Conservation (phyloP, 2,113 vertebrate species). For the Anser cygnoides region DNA sequence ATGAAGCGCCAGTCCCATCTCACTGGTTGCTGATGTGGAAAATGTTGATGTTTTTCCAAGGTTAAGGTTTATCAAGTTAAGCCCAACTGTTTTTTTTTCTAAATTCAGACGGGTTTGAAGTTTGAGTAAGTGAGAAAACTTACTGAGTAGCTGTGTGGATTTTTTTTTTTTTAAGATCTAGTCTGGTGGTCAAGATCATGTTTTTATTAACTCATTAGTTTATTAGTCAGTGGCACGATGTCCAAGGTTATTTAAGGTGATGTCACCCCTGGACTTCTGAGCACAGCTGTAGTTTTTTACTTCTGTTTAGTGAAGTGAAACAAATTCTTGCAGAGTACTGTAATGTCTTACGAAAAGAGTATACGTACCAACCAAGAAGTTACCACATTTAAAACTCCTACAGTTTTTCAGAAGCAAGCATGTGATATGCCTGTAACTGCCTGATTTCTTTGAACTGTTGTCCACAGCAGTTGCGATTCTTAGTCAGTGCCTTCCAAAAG, state of each 20-base stretch:
- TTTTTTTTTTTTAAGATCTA: not conserved
- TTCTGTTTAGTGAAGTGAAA: not conserved
- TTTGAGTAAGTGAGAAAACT: not conserved
- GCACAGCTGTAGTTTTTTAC: not conserved
- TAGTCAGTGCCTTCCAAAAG: not conserved
- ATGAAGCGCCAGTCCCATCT: not conserved
- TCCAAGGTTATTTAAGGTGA: not conserved
- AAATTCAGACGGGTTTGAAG: not conserved
- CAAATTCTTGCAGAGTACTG: not conserved
- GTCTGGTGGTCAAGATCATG: not conserved
- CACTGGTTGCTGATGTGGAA: not conserved
- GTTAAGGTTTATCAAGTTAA: not conserved
- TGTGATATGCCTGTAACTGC: not conserved
- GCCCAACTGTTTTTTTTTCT: too few species aligned
- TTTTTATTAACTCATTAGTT: not conserved
- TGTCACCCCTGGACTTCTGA: not conserved
- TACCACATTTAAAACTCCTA: not conserved
- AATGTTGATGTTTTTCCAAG: too few species aligned
- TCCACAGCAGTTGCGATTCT: rapidly evolving
- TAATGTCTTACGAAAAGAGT: not conserved
- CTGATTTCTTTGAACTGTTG: not conserved
- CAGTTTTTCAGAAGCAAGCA: not conserved
- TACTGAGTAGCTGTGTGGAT: not conserved
- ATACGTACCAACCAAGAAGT: not conserved
- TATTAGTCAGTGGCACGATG: not conserved